phyloP scores from a whole-genome alignment of 2,113 vertebrate species.

The Misgurnus mizolepis region DNA sequence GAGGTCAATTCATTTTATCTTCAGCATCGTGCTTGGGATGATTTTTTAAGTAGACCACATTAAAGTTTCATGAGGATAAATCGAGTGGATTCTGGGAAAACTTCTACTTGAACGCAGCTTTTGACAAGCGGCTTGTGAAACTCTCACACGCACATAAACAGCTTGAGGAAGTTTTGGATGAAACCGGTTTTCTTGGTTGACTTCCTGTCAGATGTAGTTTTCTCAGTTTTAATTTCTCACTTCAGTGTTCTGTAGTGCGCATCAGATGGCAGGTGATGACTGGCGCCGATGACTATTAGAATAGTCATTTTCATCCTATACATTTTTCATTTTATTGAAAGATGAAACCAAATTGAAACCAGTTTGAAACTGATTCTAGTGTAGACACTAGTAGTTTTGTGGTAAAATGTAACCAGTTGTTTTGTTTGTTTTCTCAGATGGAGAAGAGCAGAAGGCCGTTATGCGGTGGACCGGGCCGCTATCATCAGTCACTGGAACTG shows the following conservation, averaged over 20 bases:
- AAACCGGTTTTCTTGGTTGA: constrained; percentile 21
- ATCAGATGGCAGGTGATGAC: neutral
- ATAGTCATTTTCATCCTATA: neutral
- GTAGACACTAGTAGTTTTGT: no score
- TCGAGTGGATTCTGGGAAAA: neutral
- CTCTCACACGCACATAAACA: neutral
- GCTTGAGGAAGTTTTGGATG: constrained; percentile 20
- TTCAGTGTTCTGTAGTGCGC: neutral
- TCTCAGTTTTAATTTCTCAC: constrained; percentile 6
- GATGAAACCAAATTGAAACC: neutral
- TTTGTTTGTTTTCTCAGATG: constrained; percentile 68
- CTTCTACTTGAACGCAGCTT: neutral
- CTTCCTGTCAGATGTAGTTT: constrained; percentile 22
- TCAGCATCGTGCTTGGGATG: neutral
- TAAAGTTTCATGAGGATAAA: neutral
- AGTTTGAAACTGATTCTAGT: neutral
- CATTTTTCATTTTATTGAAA: no score
- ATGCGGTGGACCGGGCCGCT: constrained; percentile 83
- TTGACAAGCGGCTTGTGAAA: neutral
- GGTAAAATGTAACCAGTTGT: neutral
- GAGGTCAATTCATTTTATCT: neutral
- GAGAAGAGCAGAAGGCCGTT: constrained; percentile 82
- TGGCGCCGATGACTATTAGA: neutral
- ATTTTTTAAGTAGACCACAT: neutral
- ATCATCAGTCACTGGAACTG: constrained; percentile 92